These are phyloP conservation scores for Noctilio leporinus DNA, from an alignment of 2,113 vertebrate species.

Conservation along the genomic window DNA sequence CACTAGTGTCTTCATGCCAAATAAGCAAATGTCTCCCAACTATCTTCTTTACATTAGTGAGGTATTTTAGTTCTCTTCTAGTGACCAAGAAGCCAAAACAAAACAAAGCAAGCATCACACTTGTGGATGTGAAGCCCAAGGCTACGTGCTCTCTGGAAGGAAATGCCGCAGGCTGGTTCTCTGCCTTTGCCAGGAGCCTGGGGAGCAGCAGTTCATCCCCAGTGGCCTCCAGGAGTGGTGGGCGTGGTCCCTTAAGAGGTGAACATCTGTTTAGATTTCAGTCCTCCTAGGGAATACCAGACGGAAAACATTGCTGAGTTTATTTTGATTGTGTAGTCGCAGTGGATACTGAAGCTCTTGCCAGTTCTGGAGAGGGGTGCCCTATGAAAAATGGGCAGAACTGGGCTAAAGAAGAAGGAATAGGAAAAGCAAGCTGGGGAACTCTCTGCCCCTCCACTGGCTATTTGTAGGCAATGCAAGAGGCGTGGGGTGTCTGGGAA, in stretches of 20 bases:
- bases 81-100: not conserved
- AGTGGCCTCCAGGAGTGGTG: not conserved
- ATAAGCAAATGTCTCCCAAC: not conserved
- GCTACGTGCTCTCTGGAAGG: not conserved
- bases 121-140: not conserved
- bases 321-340: not conserved
- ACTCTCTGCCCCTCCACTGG: fast-evolving
- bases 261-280: not conserved
- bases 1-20: not conserved
- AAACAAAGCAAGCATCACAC: not conserved
- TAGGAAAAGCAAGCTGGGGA: not conserved
- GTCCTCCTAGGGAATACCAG: not conserved
- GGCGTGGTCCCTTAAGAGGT: not conserved
- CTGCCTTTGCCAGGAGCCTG: not conserved
- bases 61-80: not conserved
- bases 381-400: not conserved
- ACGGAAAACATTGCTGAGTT: not conserved
- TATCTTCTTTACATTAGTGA: not conserved
- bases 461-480: not conserved
- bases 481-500: too few species aligned
- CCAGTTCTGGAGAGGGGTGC: not conserved
- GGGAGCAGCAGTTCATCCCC: not conserved
- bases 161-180: not conserved
- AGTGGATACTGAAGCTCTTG: not conserved
- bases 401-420: not conserved